Evolutionary conservation across 2,888 invertebrate species (phyloP).

Genomic region (Eledone cirrhosa): DNA sequence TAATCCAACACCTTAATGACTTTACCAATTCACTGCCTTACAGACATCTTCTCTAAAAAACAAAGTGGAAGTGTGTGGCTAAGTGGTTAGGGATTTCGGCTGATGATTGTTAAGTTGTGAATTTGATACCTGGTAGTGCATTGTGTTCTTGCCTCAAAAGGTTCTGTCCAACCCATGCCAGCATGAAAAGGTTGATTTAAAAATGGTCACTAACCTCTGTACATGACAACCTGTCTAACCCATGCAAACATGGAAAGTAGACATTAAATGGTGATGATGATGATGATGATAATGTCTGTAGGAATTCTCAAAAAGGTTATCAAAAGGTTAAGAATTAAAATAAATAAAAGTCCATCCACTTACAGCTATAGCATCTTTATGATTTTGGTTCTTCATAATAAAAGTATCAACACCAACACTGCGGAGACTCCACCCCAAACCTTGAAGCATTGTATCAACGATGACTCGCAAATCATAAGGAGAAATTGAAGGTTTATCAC

Average conservation of each 20-base stretch:
- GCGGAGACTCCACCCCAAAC: conserved; percentile 74
- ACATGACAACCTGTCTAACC: not conserved
- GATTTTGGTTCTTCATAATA: conserved; percentile 69
- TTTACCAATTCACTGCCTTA: too few species aligned
- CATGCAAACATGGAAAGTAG: not conserved
- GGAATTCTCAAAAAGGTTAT: not conserved
- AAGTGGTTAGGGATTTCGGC: too few species aligned
- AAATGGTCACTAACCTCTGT: too few species aligned
- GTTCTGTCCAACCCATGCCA: too few species aligned
- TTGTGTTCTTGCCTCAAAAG: too few species aligned
- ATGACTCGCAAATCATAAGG: conserved; percentile 67
- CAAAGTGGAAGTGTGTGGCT: too few species aligned
- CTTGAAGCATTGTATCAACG: conserved; percentile 72
- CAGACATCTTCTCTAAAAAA: too few species aligned
- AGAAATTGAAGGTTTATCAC: conserved; percentile 31
- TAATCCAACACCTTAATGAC: too few species aligned
- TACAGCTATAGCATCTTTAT: conserved; percentile 70
- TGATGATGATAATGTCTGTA: not conserved
- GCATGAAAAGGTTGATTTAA: too few species aligned
- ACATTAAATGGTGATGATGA: not conserved
- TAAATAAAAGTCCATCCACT: not conserved
- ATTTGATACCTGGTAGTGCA: too few species aligned
- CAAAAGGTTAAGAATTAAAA: not conserved
- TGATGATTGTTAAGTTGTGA: too few species aligned
- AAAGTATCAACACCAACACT: conserved; percentile 74